phyloP scores from a whole-genome alignment of 2,888 invertebrate genomes.

The Megastigmus dorsalis region DNA sequence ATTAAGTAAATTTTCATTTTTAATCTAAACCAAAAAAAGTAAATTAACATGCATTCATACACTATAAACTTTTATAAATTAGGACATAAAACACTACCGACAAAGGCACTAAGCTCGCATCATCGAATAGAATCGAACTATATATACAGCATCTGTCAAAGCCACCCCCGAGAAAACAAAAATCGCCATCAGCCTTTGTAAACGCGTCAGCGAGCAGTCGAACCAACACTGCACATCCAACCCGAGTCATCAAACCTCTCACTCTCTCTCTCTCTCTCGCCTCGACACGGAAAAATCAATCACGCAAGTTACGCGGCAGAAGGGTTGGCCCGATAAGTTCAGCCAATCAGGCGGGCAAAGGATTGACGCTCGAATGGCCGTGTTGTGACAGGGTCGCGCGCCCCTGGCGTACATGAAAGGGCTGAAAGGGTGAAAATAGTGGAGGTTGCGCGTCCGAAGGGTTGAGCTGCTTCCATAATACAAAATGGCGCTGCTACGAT shows the following conservation, averaged over 20 bases:
- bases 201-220: background rate
- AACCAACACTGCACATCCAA: background rate
- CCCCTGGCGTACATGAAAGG: no score
- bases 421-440: conserved; percentile 52
- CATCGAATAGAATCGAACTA: no score
- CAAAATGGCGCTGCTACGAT: conserved; percentile 64
- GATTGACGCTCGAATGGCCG: conserved; percentile 69
- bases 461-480: conserved; percentile 65
- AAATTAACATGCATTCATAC: no score
- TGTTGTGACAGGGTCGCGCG: conserved; percentile 71
- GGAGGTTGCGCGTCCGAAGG: conserved; percentile 67
- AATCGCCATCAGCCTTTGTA: background rate
- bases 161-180: background rate
- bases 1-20: no score
- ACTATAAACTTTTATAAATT: no score
- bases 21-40: no score
- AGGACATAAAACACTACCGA: no score
- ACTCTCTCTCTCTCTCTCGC: no score
- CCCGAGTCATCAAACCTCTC: conserved; percentile 5
- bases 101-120: no score
- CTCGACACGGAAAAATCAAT: conserved; percentile 2
- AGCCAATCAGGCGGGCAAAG: conserved; percentile 59
- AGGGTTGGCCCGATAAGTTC: conserved; percentile 51
- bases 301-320: background rate
- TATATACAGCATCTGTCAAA: background rate